Conservation (phyloP, 64 coral and sea anemone genomes). For the Pachyseris speciosa region DNA sequence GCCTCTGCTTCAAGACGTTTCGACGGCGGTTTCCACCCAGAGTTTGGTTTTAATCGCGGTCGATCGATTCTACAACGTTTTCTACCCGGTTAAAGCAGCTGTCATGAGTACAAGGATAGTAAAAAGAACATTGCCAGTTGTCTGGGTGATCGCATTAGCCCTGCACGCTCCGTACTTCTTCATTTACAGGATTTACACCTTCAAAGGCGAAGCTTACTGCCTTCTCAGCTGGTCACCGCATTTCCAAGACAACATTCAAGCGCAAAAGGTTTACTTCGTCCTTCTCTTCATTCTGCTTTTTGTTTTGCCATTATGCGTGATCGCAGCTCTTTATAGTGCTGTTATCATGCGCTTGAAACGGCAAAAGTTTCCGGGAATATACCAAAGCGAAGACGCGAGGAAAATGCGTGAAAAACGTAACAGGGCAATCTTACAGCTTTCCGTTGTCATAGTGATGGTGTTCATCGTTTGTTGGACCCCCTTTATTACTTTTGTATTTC, state of each 20-base stretch:
- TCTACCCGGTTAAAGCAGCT: constrained; percentile 45
- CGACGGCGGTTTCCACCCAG: constrained; percentile 33
- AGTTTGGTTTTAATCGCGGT: constrained; percentile 50
- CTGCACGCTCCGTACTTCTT: constrained; percentile 51
- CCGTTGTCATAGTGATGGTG: constrained; percentile 14
- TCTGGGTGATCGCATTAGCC: constrained; percentile 16
- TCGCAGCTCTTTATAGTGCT: constrained; percentile 4
- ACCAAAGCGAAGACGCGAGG: constrained; percentile 19
- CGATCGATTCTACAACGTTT: constrained; percentile 50
- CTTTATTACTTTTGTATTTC: constrained; percentile 25
- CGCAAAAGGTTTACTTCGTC: constrained; percentile 44
- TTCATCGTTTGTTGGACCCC: constrained; percentile 52
- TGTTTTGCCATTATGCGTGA: constrained; percentile 9
- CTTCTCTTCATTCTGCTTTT: neutral
- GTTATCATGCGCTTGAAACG: constrained; percentile 26
- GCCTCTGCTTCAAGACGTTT: constrained; percentile 51
- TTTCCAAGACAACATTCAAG: neutral
- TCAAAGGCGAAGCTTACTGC: neutral
- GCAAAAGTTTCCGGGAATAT: neutral
- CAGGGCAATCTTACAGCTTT: constrained; percentile 14
- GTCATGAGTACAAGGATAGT: constrained; percentile 24
- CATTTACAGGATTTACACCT: neutral
- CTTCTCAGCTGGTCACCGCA: neutral
- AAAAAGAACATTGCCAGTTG: neutral
- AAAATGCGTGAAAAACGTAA: constrained; percentile 22